Evolutionary conservation across 2,797 vertebrate genomes (phyloP).

Genomic region (Sebastes ruberrimus): DNA sequence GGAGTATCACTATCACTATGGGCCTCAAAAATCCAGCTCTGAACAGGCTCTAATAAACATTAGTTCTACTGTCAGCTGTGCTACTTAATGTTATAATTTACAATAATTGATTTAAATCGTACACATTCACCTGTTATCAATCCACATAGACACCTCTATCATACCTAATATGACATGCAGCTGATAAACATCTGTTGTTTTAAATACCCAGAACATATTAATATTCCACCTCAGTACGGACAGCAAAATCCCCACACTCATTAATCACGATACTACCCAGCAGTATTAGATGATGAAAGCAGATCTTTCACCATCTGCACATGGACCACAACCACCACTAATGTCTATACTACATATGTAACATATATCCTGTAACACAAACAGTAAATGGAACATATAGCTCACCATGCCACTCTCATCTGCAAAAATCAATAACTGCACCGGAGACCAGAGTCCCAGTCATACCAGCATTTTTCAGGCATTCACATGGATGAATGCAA

Average conservation of each 20-base stretch:
- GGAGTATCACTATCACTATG: background rate
- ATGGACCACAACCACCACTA: background rate
- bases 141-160: background rate
- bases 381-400: conserved; percentile 12
- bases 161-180: background rate
- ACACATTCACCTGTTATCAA: background rate
- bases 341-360: background rate
- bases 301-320: conserved; percentile 25
- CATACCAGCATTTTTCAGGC: background rate
- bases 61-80: background rate
- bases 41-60: background rate
- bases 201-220: conserved; percentile 14
- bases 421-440: conserved; percentile 41
- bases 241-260: background rate
- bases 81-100: background rate
- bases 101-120: background rate
- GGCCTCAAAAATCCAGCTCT: background rate
- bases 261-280: conserved; percentile 16
- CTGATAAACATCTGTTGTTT: conserved; percentile 12
- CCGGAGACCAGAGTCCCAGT: background rate
- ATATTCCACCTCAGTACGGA: conserved; percentile 6
- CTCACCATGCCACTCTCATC: background rate
- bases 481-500: background rate
- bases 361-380: background rate
- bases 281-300: conserved; percentile 19